Conservation (phyloP, 2,113 vertebrate species). For the Sprattus sprattus region DNA sequence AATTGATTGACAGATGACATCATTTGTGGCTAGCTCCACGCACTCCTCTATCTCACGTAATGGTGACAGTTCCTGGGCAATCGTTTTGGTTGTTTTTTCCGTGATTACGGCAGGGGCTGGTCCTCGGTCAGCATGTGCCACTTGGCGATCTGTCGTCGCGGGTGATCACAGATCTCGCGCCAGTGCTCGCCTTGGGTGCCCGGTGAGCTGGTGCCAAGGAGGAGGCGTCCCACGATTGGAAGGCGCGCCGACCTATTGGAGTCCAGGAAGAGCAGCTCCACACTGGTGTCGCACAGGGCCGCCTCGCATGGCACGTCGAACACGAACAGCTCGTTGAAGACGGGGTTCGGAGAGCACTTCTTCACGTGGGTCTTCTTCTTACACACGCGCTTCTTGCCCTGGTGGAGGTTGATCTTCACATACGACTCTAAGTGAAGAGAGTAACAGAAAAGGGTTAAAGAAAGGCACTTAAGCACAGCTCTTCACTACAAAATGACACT, state of each 20-base stretch:
- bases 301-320: slow-evolving; percentile 92
- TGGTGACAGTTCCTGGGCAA: slow-evolving; percentile 43
- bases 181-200: slow-evolving; percentile 92
- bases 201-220: slow-evolving; percentile 80
- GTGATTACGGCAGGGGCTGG: slow-evolving; percentile 62
- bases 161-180: slow-evolving; percentile 97
- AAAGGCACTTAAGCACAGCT: neutral
- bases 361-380: slow-evolving; percentile 99
- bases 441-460: neutral
- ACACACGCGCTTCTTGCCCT: slow-evolving; percentile 92
- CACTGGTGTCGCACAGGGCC: slow-evolving; percentile 89
- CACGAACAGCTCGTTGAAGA: slow-evolving; percentile 97
- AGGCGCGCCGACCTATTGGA: slow-evolving; percentile 84
- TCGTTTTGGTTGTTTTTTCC: neutral
- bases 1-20: slow-evolving; percentile 56
- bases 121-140: slow-evolving; percentile 92
- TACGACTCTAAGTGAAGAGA: slow-evolving; percentile 82
- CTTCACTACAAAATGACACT: too few species aligned
- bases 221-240: slow-evolving; percentile 83
- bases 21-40: slow-evolving; percentile 48
- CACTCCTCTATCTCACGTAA: slow-evolving; percentile 18
- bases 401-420: slow-evolving; percentile 95
- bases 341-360: slow-evolving; percentile 93
- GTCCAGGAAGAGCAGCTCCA: slow-evolving; percentile 97
- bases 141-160: slow-evolving; percentile 96